These are phyloP conservation scores for Heliocidaris erythrogramma DNA, from an alignment of 35 echinoderm and acorn worm species.

Conservation along the genomic window DNA sequence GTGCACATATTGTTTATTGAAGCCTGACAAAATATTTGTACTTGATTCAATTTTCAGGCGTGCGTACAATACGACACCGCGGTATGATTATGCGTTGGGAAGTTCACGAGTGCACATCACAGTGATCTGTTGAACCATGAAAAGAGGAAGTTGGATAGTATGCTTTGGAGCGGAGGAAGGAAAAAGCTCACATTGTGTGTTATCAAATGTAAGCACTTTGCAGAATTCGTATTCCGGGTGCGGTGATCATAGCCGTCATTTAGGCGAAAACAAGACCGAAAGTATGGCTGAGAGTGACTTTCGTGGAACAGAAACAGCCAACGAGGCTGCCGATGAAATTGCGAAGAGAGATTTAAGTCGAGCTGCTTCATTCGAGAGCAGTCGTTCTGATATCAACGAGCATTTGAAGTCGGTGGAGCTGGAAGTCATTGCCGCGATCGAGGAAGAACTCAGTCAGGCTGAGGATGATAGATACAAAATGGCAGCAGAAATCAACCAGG, in stretches of 20 bases:
- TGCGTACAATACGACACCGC: not conserved
- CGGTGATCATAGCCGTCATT: not conserved
- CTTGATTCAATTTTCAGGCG: not conserved
- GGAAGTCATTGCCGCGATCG: not conserved
- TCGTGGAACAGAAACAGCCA: not conserved
- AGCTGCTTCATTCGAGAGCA: not conserved
- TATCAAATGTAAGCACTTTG: slow-evolving; percentile 2
- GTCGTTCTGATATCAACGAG: not conserved
- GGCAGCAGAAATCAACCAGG: not conserved
- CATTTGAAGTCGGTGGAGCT: not conserved
- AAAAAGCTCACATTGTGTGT: not conserved
- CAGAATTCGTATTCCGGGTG: not conserved
- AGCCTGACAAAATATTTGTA: not conserved
- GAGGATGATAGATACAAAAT: not conserved
- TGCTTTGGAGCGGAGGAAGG: not conserved
- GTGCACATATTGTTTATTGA: not conserved
- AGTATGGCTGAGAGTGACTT: not conserved
- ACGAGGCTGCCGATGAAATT: not conserved
- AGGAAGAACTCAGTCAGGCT: not conserved
- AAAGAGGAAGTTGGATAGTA: not conserved
- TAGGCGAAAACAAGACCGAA: not conserved
- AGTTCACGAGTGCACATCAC: not conserved
- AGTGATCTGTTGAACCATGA: not conserved
- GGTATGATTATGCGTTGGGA: not conserved
- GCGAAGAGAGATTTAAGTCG: not conserved